Base-by-base conservation (phyloP, 2,888 invertebrate species). In the Dexiosoma caninum region DNA sequence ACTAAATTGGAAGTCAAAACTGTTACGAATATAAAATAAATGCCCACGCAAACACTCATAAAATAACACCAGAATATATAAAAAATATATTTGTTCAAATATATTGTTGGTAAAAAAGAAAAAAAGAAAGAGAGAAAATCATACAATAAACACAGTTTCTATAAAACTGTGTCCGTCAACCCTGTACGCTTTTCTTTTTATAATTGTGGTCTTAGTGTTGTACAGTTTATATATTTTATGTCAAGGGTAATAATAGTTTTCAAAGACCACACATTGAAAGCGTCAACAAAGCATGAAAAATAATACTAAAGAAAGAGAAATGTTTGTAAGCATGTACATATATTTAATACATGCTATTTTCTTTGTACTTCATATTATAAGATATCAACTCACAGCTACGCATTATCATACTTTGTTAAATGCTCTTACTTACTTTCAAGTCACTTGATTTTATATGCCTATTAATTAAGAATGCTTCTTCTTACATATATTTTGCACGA, bases 371-470 rank as follows among this genome's bases (percentile, higher is more conserved):
- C 51, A 57, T 37, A 53, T 30, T 27, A 42, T 46, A 60, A 42
- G 32, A 67, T 66, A 72, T 44, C 12, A 59, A 23, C 16, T 37
- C 5, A 64, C 16, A 55, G n/a, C 67, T 66, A 55, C 42, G 75
- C 49, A 32, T 64, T 42, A 32, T 59, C 35, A 46, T 69, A 64
- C 14, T 60, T 51, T 37, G 27, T 67, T 42, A 35, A n/a, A 2
- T 21, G 19, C 35, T n/a, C 19, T 12, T 40, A 66, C 32, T 67
- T 75, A 59, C 70, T 80, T 75, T 66, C 53, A 75, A 80, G 75
- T 80, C 79, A 71, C 53, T 66, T 53, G 60, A 44, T 75, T 75
- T 75, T 60, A 71, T 75, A 53, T 53, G 51, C 53, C 75, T 55
- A 53, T 75, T 80, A 66, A 75, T 80, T 70, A 75, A 64, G 51